Evolutionary conservation across 2,888 invertebrate genomes (phyloP), one percentile per base, ranked within the genome.

Genomic region (Archips crataeganus): DNA sequence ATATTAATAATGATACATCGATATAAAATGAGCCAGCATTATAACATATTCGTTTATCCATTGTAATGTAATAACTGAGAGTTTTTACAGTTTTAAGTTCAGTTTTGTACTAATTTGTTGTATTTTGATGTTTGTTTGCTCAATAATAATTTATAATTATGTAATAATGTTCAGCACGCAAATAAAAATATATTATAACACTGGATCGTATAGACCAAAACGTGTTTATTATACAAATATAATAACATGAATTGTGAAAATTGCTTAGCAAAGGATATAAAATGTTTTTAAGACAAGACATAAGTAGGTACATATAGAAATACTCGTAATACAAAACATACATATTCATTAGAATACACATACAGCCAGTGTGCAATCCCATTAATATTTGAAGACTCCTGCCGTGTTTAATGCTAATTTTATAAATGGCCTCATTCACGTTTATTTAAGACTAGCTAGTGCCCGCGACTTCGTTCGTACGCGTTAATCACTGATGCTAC

Each of bases 191-290:
- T 59, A 32, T 63, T 68, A 68, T 64, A 73, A 73, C 57, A 73
- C 59, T 59, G 68, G 49, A 63, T 64, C 36, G 6, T 13, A 11
- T 59, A 64, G 36, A 39, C 49, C 34, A 71, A 65, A 71, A 65
- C 49, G 64, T 60, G 54, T 23, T 57, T 71, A 23, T 11, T 57
- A 57, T 65, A 71, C 47, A 57, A 11, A 65, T 59, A 59, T 64
- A 64, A 64, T 63, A 57, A 57, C 45, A 64, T 57, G 8, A 57
- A 63, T 23, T 45, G 36, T 64, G 47, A 62, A 13, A 64, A 70
- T 32, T 57, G 57, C 57, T 68, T 73, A 64, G 73, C 73, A 73
- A 73, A 73, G 32, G 63, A 73, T 64, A 62, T 54, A 62, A 59
- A 73, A 67, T 45, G 34, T 66, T 45, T 45, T 11, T 57, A 63